Evolutionary conservation across 2,113 vertebrate genomes (phyloP), one percentile per base, ranked within the genome.

Genomic region (Anseranas semipalmata): DNA sequence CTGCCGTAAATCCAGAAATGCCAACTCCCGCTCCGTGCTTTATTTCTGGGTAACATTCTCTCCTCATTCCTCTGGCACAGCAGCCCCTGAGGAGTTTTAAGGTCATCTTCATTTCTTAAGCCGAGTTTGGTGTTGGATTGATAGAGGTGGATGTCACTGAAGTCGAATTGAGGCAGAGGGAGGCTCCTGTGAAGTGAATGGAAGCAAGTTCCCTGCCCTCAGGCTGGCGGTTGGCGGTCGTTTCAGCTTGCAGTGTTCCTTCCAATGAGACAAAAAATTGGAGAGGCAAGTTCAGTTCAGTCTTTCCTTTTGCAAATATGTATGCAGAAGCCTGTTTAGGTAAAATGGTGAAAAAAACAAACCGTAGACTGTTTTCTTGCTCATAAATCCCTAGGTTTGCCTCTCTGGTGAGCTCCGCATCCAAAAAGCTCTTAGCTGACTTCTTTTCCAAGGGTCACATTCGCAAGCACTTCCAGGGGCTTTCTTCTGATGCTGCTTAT

Each of bases 201-300:
- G 9, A 67, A 68, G 73, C 56, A 20, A 53, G 52, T 35, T 80
- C 35, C 3, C 48, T 70, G 55, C 68, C 68, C 65, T 71, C 0
- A 0, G 75, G 85, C 53, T 41, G 28, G 74, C 0, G 2, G 1
- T n/a, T 0, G 0, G 39, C 43, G 48, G 68, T 53, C 0, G 0
- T 30, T 85, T 72, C 67, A 82, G 87, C 55, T 63, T 59, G 59
- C 1, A 2, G 22, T 27, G 59, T 55, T 91, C 45, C 17, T 95
- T 81, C 82, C 55, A 28, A 13, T 0, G 0, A 48, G 72, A 74
- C 56, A 4, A 86, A 66, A 79, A 53, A 75, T 58, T 58, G 53
- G 74, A 83, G 35, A 58, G 85, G 39, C 22, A 37, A 39, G 21
- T 43, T 43, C 77, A 79, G 9, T 63, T 85, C 30, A 35, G 46